Base-by-base conservation (phyloP, 2,888 invertebrate species). In the Zhengitettix transpicula region DNA sequence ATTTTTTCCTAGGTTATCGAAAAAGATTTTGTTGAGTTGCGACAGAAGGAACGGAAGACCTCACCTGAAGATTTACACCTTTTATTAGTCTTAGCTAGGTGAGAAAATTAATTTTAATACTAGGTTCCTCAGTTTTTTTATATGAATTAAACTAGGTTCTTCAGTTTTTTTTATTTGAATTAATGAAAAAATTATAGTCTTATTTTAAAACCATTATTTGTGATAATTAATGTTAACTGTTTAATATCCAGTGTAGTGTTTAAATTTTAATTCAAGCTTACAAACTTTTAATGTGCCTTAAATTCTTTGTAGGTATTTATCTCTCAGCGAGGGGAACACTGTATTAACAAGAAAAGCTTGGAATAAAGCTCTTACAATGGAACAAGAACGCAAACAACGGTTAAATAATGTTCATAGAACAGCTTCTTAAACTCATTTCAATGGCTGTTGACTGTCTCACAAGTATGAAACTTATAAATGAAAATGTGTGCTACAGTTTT, bases 331-430 rank as follows among this genome's bases (percentile, higher is more conserved):
- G 11, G 90, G 90, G 0, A 76, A 76, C 64, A 69, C 69, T 15
- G 68, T 67, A 1, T 69, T 85, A 9, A 77, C 79, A 66, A 74
- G 77, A 64, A 80, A 82, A 52, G 79, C 80, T 64, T 91, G 89
- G 90, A 80, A 81, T 55, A 73, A 76, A 63, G 83, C 87, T 40
- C 81, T 83, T 64, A 69, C 73, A 16, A 81, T 88, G 77, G 89
- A 89, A 69, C 68, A 71, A 0, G 78, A 81, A 65, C 76, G 89
- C 62, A 71, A 63, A 55, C 28, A 55, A 15, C 44, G 59, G 11
- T 17, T 53, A 1, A 10, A 12, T 47, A n/a, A 14, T 12, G 14
- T n/a, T 14, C 47, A 47, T 1, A 47, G 47, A 28, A 7, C 28
- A 28, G 28, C 28, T 28, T 28, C 28, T 28, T 28, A 28, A 28